Conservation (phyloP, 2,113 vertebrate genomes). For the Dasyurus viverrinus region DNA sequence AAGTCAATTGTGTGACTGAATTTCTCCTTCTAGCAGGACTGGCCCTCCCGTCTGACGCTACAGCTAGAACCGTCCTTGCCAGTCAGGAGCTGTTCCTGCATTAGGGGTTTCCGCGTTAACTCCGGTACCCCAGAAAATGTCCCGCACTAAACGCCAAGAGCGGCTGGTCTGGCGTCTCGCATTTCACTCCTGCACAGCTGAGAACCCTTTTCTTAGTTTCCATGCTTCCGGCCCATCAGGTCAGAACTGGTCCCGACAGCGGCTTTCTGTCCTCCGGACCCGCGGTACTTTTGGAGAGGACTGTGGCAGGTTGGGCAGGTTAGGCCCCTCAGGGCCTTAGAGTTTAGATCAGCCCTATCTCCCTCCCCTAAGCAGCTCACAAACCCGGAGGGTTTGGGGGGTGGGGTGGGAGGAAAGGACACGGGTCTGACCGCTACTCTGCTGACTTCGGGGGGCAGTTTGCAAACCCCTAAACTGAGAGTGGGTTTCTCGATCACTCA, state of each 20-base stretch:
- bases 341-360: background rate
- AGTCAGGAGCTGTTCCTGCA: background rate
- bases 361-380: background rate
- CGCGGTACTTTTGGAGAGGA: background rate
- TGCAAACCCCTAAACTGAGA: background rate
- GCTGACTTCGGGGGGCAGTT: background rate
- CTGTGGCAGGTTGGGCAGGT: background rate
- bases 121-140: slow-evolving; percentile 20
- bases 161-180: background rate
- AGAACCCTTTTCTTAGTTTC: background rate
- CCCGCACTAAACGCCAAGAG: slow-evolving; percentile 41
- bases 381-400: background rate
- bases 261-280: background rate
- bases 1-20: slow-evolving; percentile 7
- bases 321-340: no score
- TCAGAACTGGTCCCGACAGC: background rate
- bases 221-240: background rate
- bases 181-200: background rate
- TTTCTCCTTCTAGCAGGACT: background rate
- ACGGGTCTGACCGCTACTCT: no score
- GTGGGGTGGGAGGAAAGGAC: no score
- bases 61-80: background rate
- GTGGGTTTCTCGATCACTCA: background rate
- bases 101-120: slow-evolving; percentile 24
- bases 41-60: background rate